Base-by-base conservation (phyloP, 2,888 invertebrate genomes). In the Luffia ferchaultella region DNA sequence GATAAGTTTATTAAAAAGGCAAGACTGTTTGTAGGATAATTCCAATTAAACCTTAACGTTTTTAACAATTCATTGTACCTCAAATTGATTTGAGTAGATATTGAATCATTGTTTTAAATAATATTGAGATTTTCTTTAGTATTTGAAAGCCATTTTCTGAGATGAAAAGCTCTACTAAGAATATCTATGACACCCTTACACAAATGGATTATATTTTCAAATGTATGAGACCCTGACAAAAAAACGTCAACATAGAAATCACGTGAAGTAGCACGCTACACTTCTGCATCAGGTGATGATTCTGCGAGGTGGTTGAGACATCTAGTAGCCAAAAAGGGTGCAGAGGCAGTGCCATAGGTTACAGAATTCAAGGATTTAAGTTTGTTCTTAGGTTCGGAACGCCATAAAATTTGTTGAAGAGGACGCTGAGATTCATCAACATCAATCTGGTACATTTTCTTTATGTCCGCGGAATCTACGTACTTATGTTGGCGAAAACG, bases 361-460 rank as follows among this genome's bases (percentile, higher is more conserved):
- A 64, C 60, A 0, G 60, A 62, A 17, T 60, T 61, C 15, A 63
- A 50, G 3, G 53, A 58, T 18, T 53, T 17, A 18, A 64, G 9
- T 1, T 58, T 54, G 1, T 61, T 54, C 0, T 50, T 20, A 0
- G 57, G 49, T 43, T 57, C 54, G 1, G 61, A 56, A 1, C 64
- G 51, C 65, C 67, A 71, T 1, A 68, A 45, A 3, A 68, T 65
- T 40, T 60, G 47, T 51, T 69, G 68, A 2, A 63, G 53, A 16
- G 57, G 47, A 2, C 62, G 46, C 50, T 67, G 60, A 17, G 59
- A 54, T 1, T 51, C 42, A 12, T 59, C 48, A 18, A 67, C 52
- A 18, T 54, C 19, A 16, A 61, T 56, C 50, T 64, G 62, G 49
- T 58, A 69, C 63, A 67, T 65, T 56, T 63, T 61, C 44, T 58